phyloP scores from a whole-genome alignment of 2,113 vertebrate species.

The Vidua chalybeata region DNA sequence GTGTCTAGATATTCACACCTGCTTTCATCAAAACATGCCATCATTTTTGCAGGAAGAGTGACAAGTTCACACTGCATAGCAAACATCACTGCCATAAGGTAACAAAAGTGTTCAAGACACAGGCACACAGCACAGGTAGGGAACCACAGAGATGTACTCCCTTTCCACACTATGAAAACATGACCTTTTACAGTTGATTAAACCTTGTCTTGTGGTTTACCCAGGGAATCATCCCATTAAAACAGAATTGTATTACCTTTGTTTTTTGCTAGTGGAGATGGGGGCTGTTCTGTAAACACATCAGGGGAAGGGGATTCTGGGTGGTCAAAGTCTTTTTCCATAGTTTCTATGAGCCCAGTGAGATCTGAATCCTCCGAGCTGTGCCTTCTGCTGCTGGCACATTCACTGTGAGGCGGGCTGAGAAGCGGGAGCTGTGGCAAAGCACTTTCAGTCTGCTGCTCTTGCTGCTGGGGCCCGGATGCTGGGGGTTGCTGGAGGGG shows the following conservation, averaged over 20 bases:
- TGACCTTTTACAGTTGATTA: neutral
- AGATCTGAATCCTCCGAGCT: conserved; percentile 89
- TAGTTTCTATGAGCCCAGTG: conserved; percentile 88
- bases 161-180: neutral
- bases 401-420: conserved; percentile 59
- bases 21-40: neutral
- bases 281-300: conserved; percentile 84
- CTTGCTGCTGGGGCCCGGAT: conserved; percentile 71
- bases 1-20: neutral
- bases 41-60: neutral
- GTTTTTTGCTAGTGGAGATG: conserved; percentile 82
- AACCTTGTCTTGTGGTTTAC: neutral
- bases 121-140: neutral
- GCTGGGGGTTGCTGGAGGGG: conserved; percentile 69
- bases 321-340: conserved; percentile 95
- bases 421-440: conserved; percentile 49
- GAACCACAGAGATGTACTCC: neutral
- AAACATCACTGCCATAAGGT: neutral
- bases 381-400: conserved; percentile 71
- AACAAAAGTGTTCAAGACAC: neutral
- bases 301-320: conserved; percentile 82
- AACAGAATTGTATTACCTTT: conserved; percentile 82
- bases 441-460: conserved; percentile 69
- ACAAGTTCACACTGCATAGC: neutral
- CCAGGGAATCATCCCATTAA: neutral